phyloP scores from a whole-genome alignment of 2,888 invertebrate species.

The Tubulanus polymorphus region DNA sequence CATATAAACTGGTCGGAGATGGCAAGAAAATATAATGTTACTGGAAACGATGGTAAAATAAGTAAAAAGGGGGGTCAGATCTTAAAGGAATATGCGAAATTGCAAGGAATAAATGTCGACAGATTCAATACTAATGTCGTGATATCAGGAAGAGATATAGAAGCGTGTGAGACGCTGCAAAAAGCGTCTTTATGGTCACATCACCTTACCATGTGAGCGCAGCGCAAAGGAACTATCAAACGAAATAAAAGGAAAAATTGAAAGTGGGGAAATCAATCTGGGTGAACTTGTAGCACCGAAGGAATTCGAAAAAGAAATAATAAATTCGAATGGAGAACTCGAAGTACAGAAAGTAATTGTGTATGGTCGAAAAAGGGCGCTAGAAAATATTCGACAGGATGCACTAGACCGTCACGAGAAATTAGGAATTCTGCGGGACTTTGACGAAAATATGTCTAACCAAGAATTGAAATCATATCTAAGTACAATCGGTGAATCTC shows the following conservation, averaged over 20 bases:
- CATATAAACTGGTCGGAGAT: too few species aligned
- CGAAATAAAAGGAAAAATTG: neutral
- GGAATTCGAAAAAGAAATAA: neutral
- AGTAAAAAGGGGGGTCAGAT: neutral
- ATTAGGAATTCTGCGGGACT: neutral
- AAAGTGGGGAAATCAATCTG: neutral
- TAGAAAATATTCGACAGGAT: neutral
- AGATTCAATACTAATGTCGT: neutral
- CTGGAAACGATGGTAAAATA: too few species aligned
- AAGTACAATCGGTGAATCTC: too few species aligned
- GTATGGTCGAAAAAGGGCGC: neutral
- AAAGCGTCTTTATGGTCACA: neutral
- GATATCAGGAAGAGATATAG: neutral
- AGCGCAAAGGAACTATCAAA: neutral
- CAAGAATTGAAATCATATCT: too few species aligned
- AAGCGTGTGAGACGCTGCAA: neutral
- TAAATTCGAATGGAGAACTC: neutral
- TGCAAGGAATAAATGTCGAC: neutral
- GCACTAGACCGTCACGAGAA: neutral
- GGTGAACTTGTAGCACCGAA: neutral
- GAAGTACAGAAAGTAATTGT: neutral
- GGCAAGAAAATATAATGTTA: too few species aligned
- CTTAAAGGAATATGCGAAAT: neutral
- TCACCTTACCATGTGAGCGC: neutral
- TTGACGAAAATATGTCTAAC: too few species aligned